Evolutionary conservation across 2,888 invertebrate genomes (phyloP).

Genomic region (Pandemis cinnamomeana): DNA sequence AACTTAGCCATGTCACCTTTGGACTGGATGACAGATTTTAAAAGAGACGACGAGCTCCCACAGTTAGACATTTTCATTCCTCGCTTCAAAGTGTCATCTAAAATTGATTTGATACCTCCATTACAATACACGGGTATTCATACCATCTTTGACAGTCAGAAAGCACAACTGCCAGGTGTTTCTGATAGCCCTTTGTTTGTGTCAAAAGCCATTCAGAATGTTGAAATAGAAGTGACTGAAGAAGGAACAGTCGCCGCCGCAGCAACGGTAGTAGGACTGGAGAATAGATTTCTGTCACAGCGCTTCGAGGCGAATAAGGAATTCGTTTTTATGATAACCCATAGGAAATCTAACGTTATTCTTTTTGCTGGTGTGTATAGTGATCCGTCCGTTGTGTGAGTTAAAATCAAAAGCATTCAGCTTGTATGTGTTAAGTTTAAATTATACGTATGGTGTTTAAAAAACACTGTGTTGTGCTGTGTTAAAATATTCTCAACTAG

Average conservation of each 20-base stretch:
- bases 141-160: conserved; percentile 85
- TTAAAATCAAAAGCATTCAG: conserved; percentile 20
- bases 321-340: conserved; percentile 87
- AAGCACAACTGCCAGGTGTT: conserved; percentile 86
- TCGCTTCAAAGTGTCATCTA: conserved; percentile 82
- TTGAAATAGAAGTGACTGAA: conserved; percentile 89
- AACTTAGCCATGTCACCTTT: conserved; percentile 77
- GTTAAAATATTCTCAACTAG: neutral
- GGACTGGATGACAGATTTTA: conserved; percentile 80
- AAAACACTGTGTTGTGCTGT: no score
- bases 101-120: conserved; percentile 72
- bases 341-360: conserved; percentile 84
- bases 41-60: conserved; percentile 68
- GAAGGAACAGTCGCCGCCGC: conserved; percentile 89
- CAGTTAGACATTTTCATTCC: conserved; percentile 86
- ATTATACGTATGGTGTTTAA: no score
- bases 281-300: conserved; percentile 76
- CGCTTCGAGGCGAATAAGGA: conserved; percentile 87
- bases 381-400: conserved; percentile 60
- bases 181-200: conserved; percentile 83
- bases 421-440: conserved; percentile 10
- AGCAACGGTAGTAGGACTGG: conserved; percentile 80
- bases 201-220: conserved; percentile 87
- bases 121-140: conserved; percentile 85
- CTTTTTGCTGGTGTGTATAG: conserved; percentile 86